phyloP scores from a whole-genome alignment of 2,113 vertebrate species.

The Probosciger aterrimus region DNA sequence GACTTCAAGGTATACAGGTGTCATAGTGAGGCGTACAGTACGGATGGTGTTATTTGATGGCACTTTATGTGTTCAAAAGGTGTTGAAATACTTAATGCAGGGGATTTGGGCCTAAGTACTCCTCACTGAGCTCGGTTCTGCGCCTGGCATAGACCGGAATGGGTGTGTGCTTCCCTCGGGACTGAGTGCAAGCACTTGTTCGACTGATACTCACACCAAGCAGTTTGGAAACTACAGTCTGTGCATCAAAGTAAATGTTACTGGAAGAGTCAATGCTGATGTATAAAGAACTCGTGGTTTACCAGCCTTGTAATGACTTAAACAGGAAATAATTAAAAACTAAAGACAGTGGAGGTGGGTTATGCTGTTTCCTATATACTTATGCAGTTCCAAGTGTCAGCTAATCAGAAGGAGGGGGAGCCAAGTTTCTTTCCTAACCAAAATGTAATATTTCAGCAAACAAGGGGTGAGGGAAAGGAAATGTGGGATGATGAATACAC shows the following conservation, averaged over 20 bases:
- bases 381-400: not conserved
- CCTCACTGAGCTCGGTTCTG: not conserved
- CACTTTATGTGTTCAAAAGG: not conserved
- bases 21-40: not conserved
- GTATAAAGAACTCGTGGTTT: not conserved
- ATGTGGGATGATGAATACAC: not conserved
- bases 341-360: not conserved
- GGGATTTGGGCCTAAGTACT: accelerated
- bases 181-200: not conserved
- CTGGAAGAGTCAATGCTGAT: not conserved
- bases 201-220: not conserved
- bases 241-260: not conserved
- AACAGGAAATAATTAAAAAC: not conserved
- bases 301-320: not conserved
- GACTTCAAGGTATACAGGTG: accelerated
- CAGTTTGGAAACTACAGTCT: not conserved
- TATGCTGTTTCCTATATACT: not conserved
- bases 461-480: not conserved
- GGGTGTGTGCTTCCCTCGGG: not conserved
- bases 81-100: not conserved
- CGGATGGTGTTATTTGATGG: not conserved
- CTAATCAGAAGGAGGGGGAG: not conserved
- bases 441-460: not conserved
- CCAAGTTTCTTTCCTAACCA: not conserved
- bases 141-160: not conserved